These are phyloP conservation scores for Drosophila tristis DNA, from an alignment of 1,140 invertebrate species.

Conservation along the genomic window DNA sequence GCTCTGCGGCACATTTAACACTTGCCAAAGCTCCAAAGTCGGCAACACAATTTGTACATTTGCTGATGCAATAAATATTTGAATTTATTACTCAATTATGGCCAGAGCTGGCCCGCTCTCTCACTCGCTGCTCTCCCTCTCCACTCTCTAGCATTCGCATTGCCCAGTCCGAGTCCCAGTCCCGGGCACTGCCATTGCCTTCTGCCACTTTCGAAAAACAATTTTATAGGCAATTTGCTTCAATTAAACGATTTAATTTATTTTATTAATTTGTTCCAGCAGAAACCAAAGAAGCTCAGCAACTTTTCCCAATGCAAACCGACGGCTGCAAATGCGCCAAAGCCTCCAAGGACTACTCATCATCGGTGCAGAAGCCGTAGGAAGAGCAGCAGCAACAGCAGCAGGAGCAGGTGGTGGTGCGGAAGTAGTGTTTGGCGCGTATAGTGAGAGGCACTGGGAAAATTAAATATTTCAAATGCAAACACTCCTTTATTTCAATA, in stretches of 20 bases:
- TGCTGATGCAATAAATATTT: conserved; percentile 69
- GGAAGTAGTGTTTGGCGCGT: no score
- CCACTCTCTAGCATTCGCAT: no score
- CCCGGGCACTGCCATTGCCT: background rate
- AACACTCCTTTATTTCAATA: no score
- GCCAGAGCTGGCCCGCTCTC: background rate
- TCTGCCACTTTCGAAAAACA: conserved; percentile 54
- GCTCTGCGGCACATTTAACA: conserved; percentile 46
- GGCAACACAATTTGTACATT: conserved; percentile 56
- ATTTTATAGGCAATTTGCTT: conserved; percentile 71
- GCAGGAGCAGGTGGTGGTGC: background rate
- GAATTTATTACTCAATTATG: conserved; percentile 71
- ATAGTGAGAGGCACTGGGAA: no score
- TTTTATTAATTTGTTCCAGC: conserved; percentile 63
- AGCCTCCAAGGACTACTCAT: conserved; percentile 22
- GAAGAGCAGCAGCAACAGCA: background rate
- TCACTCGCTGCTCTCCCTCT: no score
- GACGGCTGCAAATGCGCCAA: conserved; percentile 45
- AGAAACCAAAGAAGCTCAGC: conserved; percentile 26
- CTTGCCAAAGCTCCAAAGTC: conserved; percentile 6
- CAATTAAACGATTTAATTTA: conserved; percentile 78
- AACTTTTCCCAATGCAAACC: conserved; percentile 55
- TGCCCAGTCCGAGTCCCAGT: background rate
- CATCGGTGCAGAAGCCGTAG: background rate
- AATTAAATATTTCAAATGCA: no score